phyloP scores from a whole-genome alignment of 2,797 vertebrate species.

The Euphonia xanthogaster region DNA sequence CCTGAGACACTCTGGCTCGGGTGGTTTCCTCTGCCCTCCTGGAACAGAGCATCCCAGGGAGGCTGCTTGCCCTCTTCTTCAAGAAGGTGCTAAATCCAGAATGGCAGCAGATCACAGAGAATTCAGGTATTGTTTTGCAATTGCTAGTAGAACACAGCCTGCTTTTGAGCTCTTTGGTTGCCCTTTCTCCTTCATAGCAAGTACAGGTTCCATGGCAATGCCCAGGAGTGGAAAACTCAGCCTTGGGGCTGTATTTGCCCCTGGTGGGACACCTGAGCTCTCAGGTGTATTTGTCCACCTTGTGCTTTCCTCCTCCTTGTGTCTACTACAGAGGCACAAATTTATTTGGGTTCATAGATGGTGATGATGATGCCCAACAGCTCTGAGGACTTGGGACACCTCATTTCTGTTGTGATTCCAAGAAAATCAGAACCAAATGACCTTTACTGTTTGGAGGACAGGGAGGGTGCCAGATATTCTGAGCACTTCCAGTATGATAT shows the following conservation, averaged over 20 bases:
- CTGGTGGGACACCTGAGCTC: not conserved
- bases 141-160: not conserved
- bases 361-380: not conserved
- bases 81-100: not conserved
- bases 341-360: not conserved
- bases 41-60: not conserved
- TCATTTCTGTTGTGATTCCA: not conserved
- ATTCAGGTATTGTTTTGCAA: not conserved
- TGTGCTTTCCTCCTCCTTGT: not conserved
- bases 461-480: not conserved
- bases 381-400: not conserved
- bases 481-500: not conserved
- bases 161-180: not conserved
- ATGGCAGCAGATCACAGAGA: not conserved
- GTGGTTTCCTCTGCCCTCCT: not conserved
- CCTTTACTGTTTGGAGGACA: not conserved
- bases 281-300: not conserved
- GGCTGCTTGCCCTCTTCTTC: not conserved
- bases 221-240: not conserved
- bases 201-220: not conserved
- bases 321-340: not conserved
- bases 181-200: not conserved
- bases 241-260: not conserved
- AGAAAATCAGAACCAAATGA: not conserved
- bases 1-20: accelerated